Evolutionary conservation across 1,140 invertebrate species (phyloP), one percentile per base, ranked within the genome.

Genomic region (Hylaeus volcanicus): DNA sequence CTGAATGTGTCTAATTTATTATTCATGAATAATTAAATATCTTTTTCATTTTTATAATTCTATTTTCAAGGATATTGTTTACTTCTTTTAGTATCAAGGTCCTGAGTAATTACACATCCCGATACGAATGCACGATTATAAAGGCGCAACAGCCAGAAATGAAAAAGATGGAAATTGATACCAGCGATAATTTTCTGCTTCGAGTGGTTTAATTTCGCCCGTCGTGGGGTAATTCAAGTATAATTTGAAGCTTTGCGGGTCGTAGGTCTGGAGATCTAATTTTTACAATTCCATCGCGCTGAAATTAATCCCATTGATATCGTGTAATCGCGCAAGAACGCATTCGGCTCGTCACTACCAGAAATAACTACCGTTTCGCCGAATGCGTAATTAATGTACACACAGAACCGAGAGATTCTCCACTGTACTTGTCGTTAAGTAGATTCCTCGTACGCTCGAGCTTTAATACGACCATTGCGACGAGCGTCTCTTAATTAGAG

Each of bases 141-240:
- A 11, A 2, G 9, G 12, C 12, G 15, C 5, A 45, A 6, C 3
- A 37, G 43, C 63, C 45, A 15, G 43, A 2, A 56, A 11, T 12
- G 41, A 9, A 41, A 6, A 4, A 53, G 37, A 37, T 12, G 26
- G 60, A 63, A 56, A 45, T 5, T 4, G 4, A 12, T 53, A 8
- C 8, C 43, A 6, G 58, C 64, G 63, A 55, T 60, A 75, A 75
- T 76, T 55, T 39, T 48, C 14, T 26, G 41, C 8, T 45, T 85
- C 74, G 74, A 86, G 85, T 69, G 79, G 76, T 79, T 71, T 85
- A 86, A 86, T 86, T 81, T 77, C 61, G 75, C 66, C 82, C 69
- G 69, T 11, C 60, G 61, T 64, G 74, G 61, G 84, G 85, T 79
- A 85, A 84, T 86, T 78, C 56, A 56, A 71, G 66, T 74, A 53